Evolutionary conservation across 2,888 invertebrate genomes (phyloP).

Genomic region (Eristalinus sepulchralis): DNA sequence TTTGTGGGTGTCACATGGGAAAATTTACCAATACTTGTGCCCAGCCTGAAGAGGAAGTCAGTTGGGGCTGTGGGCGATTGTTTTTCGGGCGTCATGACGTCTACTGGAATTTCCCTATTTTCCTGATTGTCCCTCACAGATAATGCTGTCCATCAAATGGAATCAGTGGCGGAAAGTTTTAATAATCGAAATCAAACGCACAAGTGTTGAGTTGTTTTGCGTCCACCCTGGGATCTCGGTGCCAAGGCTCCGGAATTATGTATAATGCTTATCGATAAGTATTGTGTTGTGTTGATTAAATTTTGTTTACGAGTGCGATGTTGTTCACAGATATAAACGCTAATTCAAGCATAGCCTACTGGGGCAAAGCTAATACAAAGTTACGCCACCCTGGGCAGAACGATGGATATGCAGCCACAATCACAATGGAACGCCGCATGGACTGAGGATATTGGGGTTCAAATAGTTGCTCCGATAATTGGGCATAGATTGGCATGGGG

Average conservation of each 20-base stretch:
- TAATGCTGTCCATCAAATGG: slow-evolving; percentile 41
- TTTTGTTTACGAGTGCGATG: slow-evolving; percentile 50
- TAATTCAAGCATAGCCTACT: background rate
- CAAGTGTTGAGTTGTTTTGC: background rate
- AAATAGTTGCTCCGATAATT: slow-evolving; percentile 32
- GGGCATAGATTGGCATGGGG: background rate
- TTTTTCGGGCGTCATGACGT: slow-evolving; percentile 26
- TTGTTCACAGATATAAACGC: background rate
- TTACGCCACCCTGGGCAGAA: background rate
- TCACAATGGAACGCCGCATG: slow-evolving; percentile 23
- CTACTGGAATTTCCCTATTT: slow-evolving; percentile 43
- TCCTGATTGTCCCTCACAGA: slow-evolving; percentile 31
- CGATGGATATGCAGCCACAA: slow-evolving; percentile 44
- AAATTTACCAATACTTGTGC: slow-evolving; percentile 32
- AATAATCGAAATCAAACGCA: slow-evolving; percentile 2
- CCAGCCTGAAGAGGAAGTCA: background rate
- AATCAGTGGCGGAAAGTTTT: slow-evolving; percentile 29
- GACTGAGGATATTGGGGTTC: background rate
- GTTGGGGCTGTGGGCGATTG: slow-evolving; percentile 11
- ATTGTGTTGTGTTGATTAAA: slow-evolving; percentile 58
- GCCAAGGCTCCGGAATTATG: slow-evolving; percentile 21
- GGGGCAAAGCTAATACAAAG: slow-evolving; percentile 24
- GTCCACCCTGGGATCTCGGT: background rate
- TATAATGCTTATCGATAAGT: slow-evolving; percentile 12
- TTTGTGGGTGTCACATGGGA: slow-evolving; percentile 35